Evolutionary conservation across 2,113 vertebrate species (phyloP), one percentile per base, ranked within the genome.

Genomic region (Bubalus kerabau): DNA sequence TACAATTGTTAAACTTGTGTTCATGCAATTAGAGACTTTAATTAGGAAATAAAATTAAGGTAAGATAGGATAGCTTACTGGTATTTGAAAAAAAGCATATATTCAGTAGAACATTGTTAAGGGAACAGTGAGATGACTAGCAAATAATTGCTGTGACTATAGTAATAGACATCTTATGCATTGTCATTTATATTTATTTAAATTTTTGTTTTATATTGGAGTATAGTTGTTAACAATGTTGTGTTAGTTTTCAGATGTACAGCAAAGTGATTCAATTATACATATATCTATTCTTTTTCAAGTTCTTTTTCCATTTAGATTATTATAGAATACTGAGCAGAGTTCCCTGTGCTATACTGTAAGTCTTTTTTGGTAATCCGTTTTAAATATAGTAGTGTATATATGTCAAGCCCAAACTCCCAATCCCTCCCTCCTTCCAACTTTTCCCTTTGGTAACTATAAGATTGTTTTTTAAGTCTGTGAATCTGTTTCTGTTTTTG

Each of bases 11-110:
- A 87, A 40, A 36, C 14, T 83, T 81, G 46, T 24, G 32, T 74
- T 95, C 23, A 23, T 87, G 46, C 13, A 57, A 12, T 13, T 3
- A 40, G 52, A 54, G 21, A 90, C 62, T 86, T 87, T 94, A 91
- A 91, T 14, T 19, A 40, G 16, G 30, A 97, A 94, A 89, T 84
- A 81, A 91, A 96, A 60, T 32, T 54, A 96, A 93, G 84, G 48
- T 76, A 81, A 89, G 96, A 67, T 19, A 85, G 23, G 32, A 36
- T 21, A 82, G 21, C 28, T 78, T 60, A 13, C 6, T 90, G 14
- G 23, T 78, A 82, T 56, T 86, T 93, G 57, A 94, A 91, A 89
- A 32, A 95, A 54, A 90, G 28, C 21, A n/a, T 13, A 85, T 4
- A 24, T 40, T 86, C 48, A 43, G 74, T 71, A 90, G 87, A 76